Evolutionary conservation across 2,797 vertebrate species (phyloP).

Genomic region (Chloroceryle inda): DNA sequence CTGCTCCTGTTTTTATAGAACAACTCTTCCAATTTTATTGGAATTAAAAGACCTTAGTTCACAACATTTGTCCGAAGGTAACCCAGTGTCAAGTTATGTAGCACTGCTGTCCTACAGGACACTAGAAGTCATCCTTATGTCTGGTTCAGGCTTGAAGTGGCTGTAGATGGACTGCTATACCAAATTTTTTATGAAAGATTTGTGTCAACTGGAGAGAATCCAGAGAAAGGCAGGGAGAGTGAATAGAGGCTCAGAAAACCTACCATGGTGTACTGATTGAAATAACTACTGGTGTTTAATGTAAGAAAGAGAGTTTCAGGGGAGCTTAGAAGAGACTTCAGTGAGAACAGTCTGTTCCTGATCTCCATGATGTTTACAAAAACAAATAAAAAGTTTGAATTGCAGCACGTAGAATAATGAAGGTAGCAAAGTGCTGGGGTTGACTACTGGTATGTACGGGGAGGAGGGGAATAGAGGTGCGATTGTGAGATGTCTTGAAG

Average conservation of each 20-base stretch:
- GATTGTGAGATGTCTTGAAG: not conserved
- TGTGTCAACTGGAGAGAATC: conserved; percentile 3
- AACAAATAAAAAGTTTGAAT: not conserved
- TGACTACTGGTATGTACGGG: not conserved
- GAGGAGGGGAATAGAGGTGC: not conserved
- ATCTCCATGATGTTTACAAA: not conserved
- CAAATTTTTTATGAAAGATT: conserved; percentile 33
- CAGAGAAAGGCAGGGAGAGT: not conserved
- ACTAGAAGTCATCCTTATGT: not conserved
- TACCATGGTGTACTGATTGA: not conserved
- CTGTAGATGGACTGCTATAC: not conserved
- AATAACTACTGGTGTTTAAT: not conserved
- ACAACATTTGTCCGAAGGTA: not conserved
- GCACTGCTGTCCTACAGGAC: not conserved
- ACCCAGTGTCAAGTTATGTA: not conserved
- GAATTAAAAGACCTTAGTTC: not conserved
- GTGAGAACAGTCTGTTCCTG: not conserved
- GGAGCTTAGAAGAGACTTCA: not conserved
- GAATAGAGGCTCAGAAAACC: not conserved
- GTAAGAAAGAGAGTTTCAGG: not conserved
- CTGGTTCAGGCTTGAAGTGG: not conserved
- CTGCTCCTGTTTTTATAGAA: not conserved
- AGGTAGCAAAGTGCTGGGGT: not conserved
- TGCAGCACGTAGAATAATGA: not conserved
- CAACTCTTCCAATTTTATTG: not conserved